These are phyloP conservation scores for Synanthedon formicaeformis DNA, from an alignment of 2,888 invertebrate species.

Conservation along the genomic window DNA sequence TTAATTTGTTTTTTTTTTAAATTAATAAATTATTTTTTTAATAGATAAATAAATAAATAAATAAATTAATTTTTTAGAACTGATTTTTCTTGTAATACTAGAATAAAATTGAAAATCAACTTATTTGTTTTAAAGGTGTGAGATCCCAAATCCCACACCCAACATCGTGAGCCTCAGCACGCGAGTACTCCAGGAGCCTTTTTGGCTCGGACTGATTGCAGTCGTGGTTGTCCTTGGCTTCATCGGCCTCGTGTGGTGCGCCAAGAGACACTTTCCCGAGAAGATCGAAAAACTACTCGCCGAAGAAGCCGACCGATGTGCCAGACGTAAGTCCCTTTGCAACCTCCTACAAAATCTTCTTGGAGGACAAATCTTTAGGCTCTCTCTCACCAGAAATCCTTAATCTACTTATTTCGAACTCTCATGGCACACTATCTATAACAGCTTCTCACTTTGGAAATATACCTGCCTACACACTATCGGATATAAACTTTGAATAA, in stretches of 20 bases:
- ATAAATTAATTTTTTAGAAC: no score
- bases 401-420: constrained; percentile 12
- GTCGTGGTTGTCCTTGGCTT: constrained; percentile 83
- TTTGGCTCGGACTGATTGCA: constrained; percentile 89
- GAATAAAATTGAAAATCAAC: background rate
- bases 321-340: constrained; percentile 68
- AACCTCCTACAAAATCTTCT: constrained; percentile 3
- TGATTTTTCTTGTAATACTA: background rate
- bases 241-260: constrained; percentile 86
- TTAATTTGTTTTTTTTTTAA: no score
- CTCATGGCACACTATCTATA: constrained; percentile 16
- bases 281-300: constrained; percentile 86
- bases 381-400: constrained; percentile 11
- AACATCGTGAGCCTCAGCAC: constrained; percentile 74
- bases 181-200: constrained; percentile 87
- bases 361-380: constrained; percentile 49
- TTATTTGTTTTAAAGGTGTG: constrained; percentile 64
- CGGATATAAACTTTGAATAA: no score
- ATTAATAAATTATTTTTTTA: no score
- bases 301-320: constrained; percentile 81
- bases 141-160: constrained; percentile 73
- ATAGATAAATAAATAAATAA: no score
- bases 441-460: constrained; percentile 20
- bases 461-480: no score
- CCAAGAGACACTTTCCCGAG: constrained; percentile 87